Evolutionary conservation across 2,113 vertebrate species (phyloP).

Genomic region (Chauna torquata): DNA sequence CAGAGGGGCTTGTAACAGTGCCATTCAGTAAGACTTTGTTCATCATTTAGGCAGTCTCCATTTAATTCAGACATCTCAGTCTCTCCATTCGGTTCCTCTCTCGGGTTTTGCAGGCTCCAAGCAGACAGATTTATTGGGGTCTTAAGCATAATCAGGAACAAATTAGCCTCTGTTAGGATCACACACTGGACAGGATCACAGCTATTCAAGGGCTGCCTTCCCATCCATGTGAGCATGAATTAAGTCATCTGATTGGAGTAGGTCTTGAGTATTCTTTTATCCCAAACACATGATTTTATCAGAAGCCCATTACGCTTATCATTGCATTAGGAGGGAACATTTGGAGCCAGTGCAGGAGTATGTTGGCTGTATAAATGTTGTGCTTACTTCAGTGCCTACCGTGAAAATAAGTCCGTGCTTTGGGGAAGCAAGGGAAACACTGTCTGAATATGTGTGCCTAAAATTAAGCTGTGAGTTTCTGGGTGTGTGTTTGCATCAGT

Average conservation of each 20-base stretch:
- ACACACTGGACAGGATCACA: slow-evolving; percentile 25
- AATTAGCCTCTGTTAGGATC: slow-evolving; percentile 68
- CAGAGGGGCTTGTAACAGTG: background rate
- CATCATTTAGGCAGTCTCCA: slow-evolving; percentile 40
- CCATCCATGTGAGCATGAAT: slow-evolving; percentile 50
- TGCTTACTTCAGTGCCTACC: slow-evolving; percentile 24
- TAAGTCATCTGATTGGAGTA: slow-evolving; percentile 48
- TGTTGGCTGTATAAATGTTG: slow-evolving; percentile 25
- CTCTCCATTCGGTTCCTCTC: slow-evolving; percentile 56
- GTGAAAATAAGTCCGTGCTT: background rate
- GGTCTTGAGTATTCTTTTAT: slow-evolving; percentile 34
- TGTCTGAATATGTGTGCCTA: background rate
- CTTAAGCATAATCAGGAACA: slow-evolving; percentile 73
- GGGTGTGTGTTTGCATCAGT: background rate
- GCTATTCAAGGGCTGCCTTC: slow-evolving; percentile 20
- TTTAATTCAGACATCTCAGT: slow-evolving; percentile 63
- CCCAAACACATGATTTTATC: slow-evolving; percentile 55
- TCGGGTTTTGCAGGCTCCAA: slow-evolving; percentile 46
- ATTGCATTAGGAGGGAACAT: slow-evolving; percentile 30
- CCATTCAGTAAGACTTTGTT: slow-evolving; percentile 48
- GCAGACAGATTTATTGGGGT: slow-evolving; percentile 70
- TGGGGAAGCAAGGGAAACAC: background rate
- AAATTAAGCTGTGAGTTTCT: slow-evolving; percentile 40
- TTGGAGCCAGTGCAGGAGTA: slow-evolving; percentile 37
- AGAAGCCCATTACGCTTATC: slow-evolving; percentile 47